phyloP scores from a whole-genome alignment of 1,140 invertebrate species.

The Drosophila triauraria region DNA sequence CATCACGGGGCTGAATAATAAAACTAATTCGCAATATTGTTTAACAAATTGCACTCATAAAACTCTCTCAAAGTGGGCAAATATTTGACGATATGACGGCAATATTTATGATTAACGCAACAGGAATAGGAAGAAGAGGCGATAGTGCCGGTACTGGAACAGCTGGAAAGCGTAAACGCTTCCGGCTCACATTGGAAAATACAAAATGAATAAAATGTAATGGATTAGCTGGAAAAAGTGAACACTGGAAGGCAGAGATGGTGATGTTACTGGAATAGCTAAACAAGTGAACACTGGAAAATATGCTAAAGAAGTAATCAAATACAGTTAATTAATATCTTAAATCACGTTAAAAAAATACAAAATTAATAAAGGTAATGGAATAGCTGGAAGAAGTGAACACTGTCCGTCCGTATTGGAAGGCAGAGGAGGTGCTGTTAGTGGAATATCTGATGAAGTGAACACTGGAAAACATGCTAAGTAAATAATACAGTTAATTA shows the following conservation, averaged over 20 bases:
- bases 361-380: no score
- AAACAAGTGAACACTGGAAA: background rate
- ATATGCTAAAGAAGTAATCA: no score
- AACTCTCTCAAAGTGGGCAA: conserved; percentile 48
- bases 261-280: no score
- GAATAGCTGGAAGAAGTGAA: background rate
- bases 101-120: conserved; percentile 29
- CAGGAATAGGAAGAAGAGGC: conserved; percentile 8
- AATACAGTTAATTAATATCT: no score
- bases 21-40: conserved; percentile 70
- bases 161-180: background rate
- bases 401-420: background rate
- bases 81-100: conserved; percentile 44
- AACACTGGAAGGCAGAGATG: background rate
- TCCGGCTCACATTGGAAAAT: background rate
- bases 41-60: conserved; percentile 66
- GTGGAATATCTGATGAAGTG: no score
- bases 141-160: conserved; percentile 4
- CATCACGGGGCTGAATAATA: conserved; percentile 45
- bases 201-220: no score
- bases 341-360: no score
- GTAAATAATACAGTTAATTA: background rate
- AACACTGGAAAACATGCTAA: background rate
- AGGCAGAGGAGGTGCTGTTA: no score
- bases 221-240: no score